Evolutionary conservation across 2,797 vertebrate species (phyloP).

Genomic region (Rhyacichthys aspro): DNA sequence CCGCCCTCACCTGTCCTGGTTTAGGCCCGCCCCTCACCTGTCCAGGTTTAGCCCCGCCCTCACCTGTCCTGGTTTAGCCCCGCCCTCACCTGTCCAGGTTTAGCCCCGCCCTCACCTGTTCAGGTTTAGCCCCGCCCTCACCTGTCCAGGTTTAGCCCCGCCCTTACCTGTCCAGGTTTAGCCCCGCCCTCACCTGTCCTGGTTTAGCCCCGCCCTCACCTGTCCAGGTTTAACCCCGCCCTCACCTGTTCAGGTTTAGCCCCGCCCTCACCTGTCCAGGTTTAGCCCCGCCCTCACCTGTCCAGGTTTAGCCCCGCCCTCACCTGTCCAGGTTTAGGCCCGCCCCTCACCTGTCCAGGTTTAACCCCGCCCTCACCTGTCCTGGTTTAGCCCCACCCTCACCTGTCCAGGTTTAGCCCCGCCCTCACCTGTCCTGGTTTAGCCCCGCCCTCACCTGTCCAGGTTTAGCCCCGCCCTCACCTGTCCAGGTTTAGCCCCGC

Average conservation of each 20-base stretch:
- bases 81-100: conserved; percentile 88
- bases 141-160: background rate
- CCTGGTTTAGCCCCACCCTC: conserved; percentile 88
- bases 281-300: too few species aligned
- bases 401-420: conserved; percentile 89
- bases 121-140: background rate
- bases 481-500: conserved; percentile 92
- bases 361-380: conserved; percentile 94
- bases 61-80: conserved; percentile 92
- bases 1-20: conserved; percentile 2
- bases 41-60: conserved; percentile 91
- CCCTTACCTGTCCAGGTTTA: conserved; percentile 88
- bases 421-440: too few species aligned
- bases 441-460: background rate
- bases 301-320: too few species aligned
- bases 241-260: conserved; percentile 92
- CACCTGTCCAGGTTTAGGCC: background rate
- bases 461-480: conserved; percentile 67
- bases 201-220: conserved; percentile 83
- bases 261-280: conserved; percentile 91
- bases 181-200: conserved; percentile 95
- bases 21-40: conserved; percentile 79
- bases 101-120: too few species aligned
- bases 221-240: conserved; percentile 92
- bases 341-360: conserved; percentile 86